phyloP scores from a whole-genome alignment of 2,797 vertebrate genomes.

The Phoebastria nigripes region DNA sequence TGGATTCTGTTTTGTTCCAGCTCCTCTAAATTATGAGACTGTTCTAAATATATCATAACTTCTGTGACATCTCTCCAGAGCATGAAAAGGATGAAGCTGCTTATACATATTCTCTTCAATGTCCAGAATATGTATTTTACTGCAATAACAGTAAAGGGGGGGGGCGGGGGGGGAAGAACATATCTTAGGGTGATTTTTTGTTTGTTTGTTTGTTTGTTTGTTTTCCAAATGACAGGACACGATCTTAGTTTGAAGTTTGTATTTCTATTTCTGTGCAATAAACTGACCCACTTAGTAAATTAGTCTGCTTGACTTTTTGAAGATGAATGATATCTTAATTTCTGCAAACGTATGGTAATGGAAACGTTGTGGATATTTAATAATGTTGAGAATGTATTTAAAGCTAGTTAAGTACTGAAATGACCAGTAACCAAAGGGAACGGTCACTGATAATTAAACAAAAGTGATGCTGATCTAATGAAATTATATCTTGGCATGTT shows the following conservation, averaged over 20 bases:
- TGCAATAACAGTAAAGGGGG: not conserved
- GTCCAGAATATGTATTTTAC: not conserved
- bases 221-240: not conserved
- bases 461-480: slow-evolving; percentile 66
- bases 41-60: not conserved
- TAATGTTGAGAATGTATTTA: slow-evolving; percentile 58
- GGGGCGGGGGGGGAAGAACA: too few species aligned
- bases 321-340: slow-evolving; percentile 61
- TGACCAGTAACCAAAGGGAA: slow-evolving; percentile 71
- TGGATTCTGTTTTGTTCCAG: not conserved
- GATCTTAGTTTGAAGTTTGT: slow-evolving; percentile 5
- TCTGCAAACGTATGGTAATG: slow-evolving; percentile 49
- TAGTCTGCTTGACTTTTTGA: slow-evolving; percentile 52
- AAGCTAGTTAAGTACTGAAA: slow-evolving; percentile 65
- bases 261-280: slow-evolving; percentile 29
- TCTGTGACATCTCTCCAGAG: not conserved
- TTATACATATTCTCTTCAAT: not conserved
- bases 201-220: not conserved
- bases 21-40: not conserved
- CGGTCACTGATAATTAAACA: slow-evolving; percentile 68
- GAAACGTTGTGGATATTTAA: slow-evolving; percentile 34
- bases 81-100: not conserved
- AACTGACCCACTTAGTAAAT: slow-evolving; percentile 48
- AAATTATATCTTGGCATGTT: slow-evolving; percentile 61
- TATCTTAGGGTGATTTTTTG: not conserved